phyloP scores from a whole-genome alignment of 2,113 vertebrate genomes.

The Archocentrus centrarchus region DNA sequence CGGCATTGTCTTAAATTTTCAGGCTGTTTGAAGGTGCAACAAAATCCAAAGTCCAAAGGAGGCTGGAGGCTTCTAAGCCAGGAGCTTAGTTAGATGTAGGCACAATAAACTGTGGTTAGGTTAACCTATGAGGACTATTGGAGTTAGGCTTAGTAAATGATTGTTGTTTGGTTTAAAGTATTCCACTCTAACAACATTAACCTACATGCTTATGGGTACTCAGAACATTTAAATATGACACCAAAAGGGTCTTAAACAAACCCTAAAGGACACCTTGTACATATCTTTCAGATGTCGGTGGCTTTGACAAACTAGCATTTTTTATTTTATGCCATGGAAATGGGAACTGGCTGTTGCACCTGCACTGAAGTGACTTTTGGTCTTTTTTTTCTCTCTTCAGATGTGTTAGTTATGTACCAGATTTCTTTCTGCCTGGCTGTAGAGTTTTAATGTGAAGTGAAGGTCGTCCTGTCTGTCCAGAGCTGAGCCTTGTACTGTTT shows the following conservation, averaged over 20 bases:
- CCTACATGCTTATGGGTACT: background rate
- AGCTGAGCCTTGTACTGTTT: background rate
- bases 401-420: background rate
- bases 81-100: background rate
- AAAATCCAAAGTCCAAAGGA: background rate
- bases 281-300: background rate
- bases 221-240: background rate
- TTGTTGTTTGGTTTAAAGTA: background rate
- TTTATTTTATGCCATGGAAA: background rate
- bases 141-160: background rate
- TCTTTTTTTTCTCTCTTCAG: background rate
- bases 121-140: background rate
- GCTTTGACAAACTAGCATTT: background rate
- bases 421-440: background rate
- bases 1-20: background rate
- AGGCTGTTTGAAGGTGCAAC: background rate
- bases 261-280: background rate
- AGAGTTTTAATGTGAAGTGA: constrained; percentile 25
- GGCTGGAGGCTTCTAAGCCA: background rate
- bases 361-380: background rate
- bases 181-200: background rate
- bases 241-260: background rate
- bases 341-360: background rate
- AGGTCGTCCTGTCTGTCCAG: constrained; percentile 3
- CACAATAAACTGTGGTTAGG: background rate